Evolutionary conservation across 2,888 invertebrate species (phyloP), one percentile per base, ranked within the genome.

Genomic region (Andricus quercusramuli): DNA sequence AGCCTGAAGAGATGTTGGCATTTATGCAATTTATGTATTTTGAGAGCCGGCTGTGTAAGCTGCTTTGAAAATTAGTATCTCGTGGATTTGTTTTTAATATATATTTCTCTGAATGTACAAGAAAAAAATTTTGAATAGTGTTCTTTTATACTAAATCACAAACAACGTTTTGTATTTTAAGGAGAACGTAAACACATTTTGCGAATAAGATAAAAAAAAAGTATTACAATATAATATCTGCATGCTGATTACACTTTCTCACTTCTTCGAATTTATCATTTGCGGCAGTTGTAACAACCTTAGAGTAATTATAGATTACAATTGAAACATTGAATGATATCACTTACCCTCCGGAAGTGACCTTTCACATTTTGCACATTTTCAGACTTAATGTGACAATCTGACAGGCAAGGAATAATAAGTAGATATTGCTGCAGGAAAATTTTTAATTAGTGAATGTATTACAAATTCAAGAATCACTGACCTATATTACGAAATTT

Each of bases 251-350:
- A 32, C n/a, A 56, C 8, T 74, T 20, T 20, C 32, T 74, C 51
- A 51, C 51, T 74, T 74, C 74, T n/a, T 11, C 51, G n/a, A 32
- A 37, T 74, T 56, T 56, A 70, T 70, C 25, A 51, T 70, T 70
- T 29, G 47, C 29, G 47, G 9, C 11, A 51, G 37, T 66, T 25
- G 62, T n/a, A 65, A 65, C 17, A 29, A 32, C 32, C 15, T 65
- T 15, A 32, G 17, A 32, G 32, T 25, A 65, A 32, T 65, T 65
- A 65, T 32, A 65, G 65, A 65, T 65, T 66, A 66, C n/a, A 66
- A 66, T 66, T 66, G 11, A 32, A 32, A 41, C 67, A 67, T 67
- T 67, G 25, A 62, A 25, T 25, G 25, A n/a, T 66, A 37, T 66
- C 37, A 66, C 17, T 51, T 29, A 51, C 20, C n/a, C 47, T n/a